Conservation (phyloP, 2,113 vertebrate genomes). For the Desmodus rotundus region DNA sequence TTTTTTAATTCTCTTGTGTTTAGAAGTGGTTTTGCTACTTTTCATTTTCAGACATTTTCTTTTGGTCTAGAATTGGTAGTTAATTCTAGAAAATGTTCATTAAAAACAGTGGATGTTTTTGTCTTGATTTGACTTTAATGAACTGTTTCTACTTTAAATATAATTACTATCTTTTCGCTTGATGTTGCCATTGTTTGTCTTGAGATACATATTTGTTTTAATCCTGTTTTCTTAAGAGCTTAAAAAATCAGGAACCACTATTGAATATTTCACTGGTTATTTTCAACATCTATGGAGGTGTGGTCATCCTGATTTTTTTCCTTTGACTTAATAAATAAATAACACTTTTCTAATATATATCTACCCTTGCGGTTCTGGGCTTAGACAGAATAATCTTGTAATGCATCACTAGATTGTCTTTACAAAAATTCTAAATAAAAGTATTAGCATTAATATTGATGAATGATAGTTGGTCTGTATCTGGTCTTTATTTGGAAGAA, state of each 20-base stretch:
- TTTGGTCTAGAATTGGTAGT: background rate
- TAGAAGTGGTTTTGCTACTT: background rate
- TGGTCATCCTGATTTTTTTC: background rate
- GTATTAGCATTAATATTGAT: background rate
- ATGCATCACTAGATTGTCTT: background rate
- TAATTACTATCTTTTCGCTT: background rate
- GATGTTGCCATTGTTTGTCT: background rate
- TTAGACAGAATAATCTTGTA: background rate
- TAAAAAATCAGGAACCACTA: background rate
- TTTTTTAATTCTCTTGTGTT: background rate
- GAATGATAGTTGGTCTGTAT: background rate
- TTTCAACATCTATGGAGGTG: background rate
- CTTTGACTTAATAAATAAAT: background rate
- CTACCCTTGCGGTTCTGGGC: background rate
- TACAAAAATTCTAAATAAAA: conserved; percentile 3
- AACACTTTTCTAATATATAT: background rate
- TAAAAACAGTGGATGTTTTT: background rate
- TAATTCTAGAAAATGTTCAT: background rate
- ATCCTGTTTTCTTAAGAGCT: background rate
- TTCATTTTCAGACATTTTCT: background rate
- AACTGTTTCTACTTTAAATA: background rate
- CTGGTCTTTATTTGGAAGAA: background rate
- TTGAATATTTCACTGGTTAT: background rate
- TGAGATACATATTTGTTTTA: background rate
- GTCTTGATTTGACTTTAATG: conserved; percentile 14